Evolutionary conservation across 1,140 invertebrate genomes (phyloP).

Genomic region (Drosophila pseudoobscura): DNA sequence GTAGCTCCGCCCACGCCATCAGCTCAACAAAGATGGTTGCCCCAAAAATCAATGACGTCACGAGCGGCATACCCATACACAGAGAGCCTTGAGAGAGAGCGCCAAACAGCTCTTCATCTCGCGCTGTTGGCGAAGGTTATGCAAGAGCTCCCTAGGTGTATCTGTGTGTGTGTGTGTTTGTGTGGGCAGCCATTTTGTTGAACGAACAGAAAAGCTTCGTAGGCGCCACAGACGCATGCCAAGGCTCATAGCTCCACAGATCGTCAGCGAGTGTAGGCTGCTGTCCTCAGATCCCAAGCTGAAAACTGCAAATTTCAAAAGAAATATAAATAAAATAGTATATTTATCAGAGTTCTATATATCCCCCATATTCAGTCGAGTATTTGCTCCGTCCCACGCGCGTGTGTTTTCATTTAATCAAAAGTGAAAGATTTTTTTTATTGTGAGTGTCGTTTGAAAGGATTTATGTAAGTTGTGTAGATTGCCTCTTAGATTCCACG

Average conservation of each 20-base stretch:
- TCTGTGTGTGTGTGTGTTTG: constrained; percentile 30
- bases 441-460: constrained; percentile 31
- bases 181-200: constrained; percentile 68
- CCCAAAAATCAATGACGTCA: constrained; percentile 68
- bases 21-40: constrained; percentile 70
- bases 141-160: constrained; percentile 41
- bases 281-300: constrained; percentile 38
- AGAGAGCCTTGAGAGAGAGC: constrained; percentile 17
- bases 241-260: constrained; percentile 80
- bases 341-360: constrained; percentile 4
- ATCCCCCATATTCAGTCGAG: constrained; percentile 3
- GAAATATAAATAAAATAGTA: background rate
- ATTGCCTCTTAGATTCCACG: constrained; percentile 26
- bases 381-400: constrained; percentile 41
- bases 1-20: constrained; percentile 64
- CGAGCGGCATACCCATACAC: constrained; percentile 17
- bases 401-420: constrained; percentile 2
- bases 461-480: constrained; percentile 52
- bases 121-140: constrained; percentile 72
- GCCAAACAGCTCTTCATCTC: constrained; percentile 27
- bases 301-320: background rate
- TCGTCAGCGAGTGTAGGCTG: constrained; percentile 83
- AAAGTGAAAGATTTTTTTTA: constrained; percentile 1
- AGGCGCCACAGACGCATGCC: constrained; percentile 64
- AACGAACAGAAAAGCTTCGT: constrained; percentile 67